Conservation (phyloP, 1,140 invertebrate genomes). For the Lysiphlebus fabarum region DNA sequence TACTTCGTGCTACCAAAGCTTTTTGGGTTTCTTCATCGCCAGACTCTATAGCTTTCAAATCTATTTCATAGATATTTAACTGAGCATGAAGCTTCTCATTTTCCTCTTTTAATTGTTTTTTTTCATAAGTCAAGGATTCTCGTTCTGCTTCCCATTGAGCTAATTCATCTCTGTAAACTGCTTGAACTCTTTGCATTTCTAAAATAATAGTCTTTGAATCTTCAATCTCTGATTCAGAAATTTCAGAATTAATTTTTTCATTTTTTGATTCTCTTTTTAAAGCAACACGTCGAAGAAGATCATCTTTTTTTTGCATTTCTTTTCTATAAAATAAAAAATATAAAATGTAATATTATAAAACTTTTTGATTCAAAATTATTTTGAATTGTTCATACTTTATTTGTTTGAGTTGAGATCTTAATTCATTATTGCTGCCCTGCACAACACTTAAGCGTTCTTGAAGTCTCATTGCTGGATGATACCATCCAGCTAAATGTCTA, state of each 20-base stretch:
- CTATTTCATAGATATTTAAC: slow-evolving; percentile 36
- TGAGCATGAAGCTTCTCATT: slow-evolving; percentile 28
- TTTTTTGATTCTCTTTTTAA: slow-evolving; percentile 23
- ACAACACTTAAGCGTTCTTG: slow-evolving; percentile 64
- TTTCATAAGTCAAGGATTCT: slow-evolving; percentile 28
- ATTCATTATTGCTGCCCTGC: slow-evolving; percentile 59
- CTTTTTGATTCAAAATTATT: not conserved
- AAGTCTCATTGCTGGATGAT: slow-evolving; percentile 70
- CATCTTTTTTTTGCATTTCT: slow-evolving; percentile 38
- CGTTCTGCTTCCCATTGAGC: slow-evolving; percentile 37
- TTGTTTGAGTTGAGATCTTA: slow-evolving; percentile 56
- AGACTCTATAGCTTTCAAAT: slow-evolving; percentile 31
- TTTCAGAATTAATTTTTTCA: slow-evolving; percentile 23
- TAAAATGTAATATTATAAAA: slow-evolving; percentile 19
- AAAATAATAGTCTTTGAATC: slow-evolving; percentile 33
- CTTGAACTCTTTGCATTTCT: slow-evolving; percentile 38
- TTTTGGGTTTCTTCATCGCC: slow-evolving; percentile 33
- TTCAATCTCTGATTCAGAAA: slow-evolving; percentile 32
- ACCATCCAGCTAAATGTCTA: slow-evolving; percentile 70
- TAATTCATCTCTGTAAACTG: slow-evolving; percentile 29
- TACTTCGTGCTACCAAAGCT: slow-evolving; percentile 32
- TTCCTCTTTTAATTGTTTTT: slow-evolving; percentile 29
- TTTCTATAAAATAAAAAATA: slow-evolving; percentile 28
- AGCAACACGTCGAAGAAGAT: slow-evolving; percentile 25
- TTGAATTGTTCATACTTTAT: slow-evolving; percentile 39